Evolutionary conservation across 1,140 invertebrate species (phyloP).

Genomic region (Branchinecta lindahli): DNA sequence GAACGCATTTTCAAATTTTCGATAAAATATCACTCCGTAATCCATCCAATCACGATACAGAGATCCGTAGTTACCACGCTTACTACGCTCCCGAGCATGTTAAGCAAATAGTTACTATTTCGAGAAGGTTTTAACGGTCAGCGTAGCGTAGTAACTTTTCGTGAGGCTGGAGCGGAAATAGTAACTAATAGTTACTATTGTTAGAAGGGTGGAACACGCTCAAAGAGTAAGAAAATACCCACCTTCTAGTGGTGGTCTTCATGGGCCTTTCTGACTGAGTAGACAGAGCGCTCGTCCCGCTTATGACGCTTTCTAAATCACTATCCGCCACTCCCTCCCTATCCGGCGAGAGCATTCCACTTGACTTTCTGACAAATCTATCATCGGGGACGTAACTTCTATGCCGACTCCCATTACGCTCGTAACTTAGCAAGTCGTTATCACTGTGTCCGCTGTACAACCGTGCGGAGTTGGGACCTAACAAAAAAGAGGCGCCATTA

Average conservation of each 20-base stretch:
- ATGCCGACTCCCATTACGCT: slow-evolving; percentile 12
- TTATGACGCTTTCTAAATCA: slow-evolving; percentile 72
- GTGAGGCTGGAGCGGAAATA: too few species aligned
- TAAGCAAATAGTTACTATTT: too few species aligned
- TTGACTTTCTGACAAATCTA: not conserved
- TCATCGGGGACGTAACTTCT: not conserved
- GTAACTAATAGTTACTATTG: too few species aligned
- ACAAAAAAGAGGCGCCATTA: too few species aligned
- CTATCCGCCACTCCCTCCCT: slow-evolving; percentile 61
- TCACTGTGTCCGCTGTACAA: slow-evolving; percentile 55
- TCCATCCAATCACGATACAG: too few species aligned
- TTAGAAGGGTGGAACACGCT: too few species aligned
- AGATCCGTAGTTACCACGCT: too few species aligned
- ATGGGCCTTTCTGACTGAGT: slow-evolving; percentile 69
- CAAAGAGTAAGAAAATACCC: not conserved
- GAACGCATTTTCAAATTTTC: too few species aligned
- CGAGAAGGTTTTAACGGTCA: too few species aligned
- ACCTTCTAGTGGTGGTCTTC: not conserved
- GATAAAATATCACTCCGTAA: too few species aligned
- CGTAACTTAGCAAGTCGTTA: slow-evolving; percentile 47
- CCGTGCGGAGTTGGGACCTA: slow-evolving; percentile 16
- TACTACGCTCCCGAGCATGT: too few species aligned
- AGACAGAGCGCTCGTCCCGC: slow-evolving; percentile 73
- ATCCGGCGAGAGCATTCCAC: slow-evolving; percentile 41
- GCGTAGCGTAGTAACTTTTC: too few species aligned